Evolutionary conservation across 2,888 invertebrate species (phyloP), one percentile per base, ranked within the genome.

Genomic region (Saturnia japonica): DNA sequence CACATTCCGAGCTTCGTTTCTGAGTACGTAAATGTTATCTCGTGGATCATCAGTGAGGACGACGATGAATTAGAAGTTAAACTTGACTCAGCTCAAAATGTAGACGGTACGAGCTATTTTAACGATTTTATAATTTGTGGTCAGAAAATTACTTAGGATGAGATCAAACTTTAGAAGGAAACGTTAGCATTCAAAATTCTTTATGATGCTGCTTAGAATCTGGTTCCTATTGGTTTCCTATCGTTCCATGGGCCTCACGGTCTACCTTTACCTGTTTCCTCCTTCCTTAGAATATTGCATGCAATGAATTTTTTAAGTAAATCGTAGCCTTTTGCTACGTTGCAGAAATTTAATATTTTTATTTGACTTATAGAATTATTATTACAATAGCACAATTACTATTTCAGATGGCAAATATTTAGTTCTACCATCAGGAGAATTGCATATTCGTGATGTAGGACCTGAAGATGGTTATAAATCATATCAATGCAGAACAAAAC

Each of bases 381-480:
- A 73, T 67, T 75, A 72, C 67, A 77, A 77, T 66, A 14, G 71
- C 70, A 9, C 73, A 54, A 73, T 71, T 72, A 72, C 76, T 66
- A 43, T 76, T 82, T 82, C 95, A 99, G 99, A 98, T 93, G 98
- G 98, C 81, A 98, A 99, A 95, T 98, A 98, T 88, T 96, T 99
- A 90, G 98, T 99, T 66, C 95, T 99, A 74, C 97, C 98, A 78
- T 98, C 98, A 84, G 99, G 99, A 77, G 99, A 99, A 92, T 95
- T 99, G 76, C 99, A 99, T 91, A 98, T 99, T 83, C 96, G 98
- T 85, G 98, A 99, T 94, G 98, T 99, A 74, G 97, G 97, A 89
- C 98, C 98, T 75, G 98, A 98, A 89, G 99, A 99, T 91, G 98
- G 98, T 75, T 97, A 97, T 92, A 98, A 98, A 92, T 97, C 97